Evolutionary conservation across 2,797 vertebrate genomes (phyloP), one percentile per base, ranked within the genome.

Genomic region (Acanthurus lineatus): DNA sequence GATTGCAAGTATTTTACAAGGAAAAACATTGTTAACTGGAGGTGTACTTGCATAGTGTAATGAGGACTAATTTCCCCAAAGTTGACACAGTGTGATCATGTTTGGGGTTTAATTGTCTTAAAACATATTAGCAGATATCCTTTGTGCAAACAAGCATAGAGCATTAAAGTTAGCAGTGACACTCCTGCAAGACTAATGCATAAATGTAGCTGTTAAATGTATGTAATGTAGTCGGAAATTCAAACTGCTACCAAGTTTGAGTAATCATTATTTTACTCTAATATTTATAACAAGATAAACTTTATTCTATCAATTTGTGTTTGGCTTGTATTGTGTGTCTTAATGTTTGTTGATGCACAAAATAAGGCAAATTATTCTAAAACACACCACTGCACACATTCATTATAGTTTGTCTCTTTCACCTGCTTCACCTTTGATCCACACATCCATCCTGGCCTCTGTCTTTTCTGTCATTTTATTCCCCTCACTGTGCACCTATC

Each of bases 401-500:
- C 2, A 16, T 2, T 64, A 54, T 10, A 40, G 32, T 19, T 20
- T 42, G 6, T 66, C 32, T 25, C 19, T 20, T 52, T 53, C 44
- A 67, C 56, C 62, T 58, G 65, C 52, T 61, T 62, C 16, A 53
- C 20, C 32, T 56, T 44, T 69, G 62, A 48, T 56, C 45, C 73
- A 14, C 48, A 66, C 48, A 15, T 64, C 45, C 61, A 14, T 72
- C 40, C n/a, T 68, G 3, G 54, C 64, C 73, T 70, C 67, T 60
- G 49, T 56, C 32, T 59, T 20, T 62, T 65, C 61, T 66, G 45
- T 63, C 65, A 45, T 47, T 83, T 38, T 38, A 40, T 35, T 35
- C 32, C 16, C 22, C 56, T 40, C 28, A 15, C 56, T 65, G 67
- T 60, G 45, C 65, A 71, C 38, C 38, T 53, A 47, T 64, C 69